phyloP scores from a whole-genome alignment of 2,888 invertebrate species.

The Nemotelus nigrinus region DNA sequence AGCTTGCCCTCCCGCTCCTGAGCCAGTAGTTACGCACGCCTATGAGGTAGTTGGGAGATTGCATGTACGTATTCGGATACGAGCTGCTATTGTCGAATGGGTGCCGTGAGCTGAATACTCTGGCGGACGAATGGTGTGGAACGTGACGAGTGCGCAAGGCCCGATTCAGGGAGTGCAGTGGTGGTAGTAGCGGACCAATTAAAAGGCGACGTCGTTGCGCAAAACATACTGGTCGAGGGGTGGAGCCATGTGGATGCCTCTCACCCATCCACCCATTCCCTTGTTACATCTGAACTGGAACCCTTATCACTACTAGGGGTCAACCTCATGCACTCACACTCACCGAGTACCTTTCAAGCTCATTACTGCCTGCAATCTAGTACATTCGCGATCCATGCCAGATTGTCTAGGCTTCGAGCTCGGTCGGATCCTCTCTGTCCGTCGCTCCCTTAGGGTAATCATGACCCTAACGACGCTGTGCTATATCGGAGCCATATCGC shows the following conservation, averaged over 20 bases:
- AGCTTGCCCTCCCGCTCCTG: conserved; percentile 26
- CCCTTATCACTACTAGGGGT: background rate
- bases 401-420: conserved; percentile 27
- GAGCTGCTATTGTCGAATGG: background rate
- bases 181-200: conserved; percentile 25
- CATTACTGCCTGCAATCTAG: background rate
- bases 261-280: background rate
- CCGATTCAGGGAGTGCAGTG: background rate
- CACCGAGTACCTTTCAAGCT: too few species aligned
- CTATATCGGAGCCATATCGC: conserved; percentile 8
- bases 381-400: background rate
- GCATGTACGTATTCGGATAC: background rate
- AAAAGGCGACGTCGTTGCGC: conserved; percentile 24
- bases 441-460: background rate
- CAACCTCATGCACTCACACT: background rate
- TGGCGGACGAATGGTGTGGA: conserved; percentile 2
- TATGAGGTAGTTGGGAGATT: background rate
- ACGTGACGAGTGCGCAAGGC: conserved; percentile 31
- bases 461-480: background rate
- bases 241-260: conserved; percentile 26
- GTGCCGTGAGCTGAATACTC: conserved; percentile 22
- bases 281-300: conserved; percentile 3
- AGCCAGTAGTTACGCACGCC: conserved; percentile 24
- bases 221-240: conserved; percentile 21
- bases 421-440: background rate